Conservation (phyloP, 37 sponge, comb jelly and placozoan genomes). For the Axinella damicornis region DNA sequence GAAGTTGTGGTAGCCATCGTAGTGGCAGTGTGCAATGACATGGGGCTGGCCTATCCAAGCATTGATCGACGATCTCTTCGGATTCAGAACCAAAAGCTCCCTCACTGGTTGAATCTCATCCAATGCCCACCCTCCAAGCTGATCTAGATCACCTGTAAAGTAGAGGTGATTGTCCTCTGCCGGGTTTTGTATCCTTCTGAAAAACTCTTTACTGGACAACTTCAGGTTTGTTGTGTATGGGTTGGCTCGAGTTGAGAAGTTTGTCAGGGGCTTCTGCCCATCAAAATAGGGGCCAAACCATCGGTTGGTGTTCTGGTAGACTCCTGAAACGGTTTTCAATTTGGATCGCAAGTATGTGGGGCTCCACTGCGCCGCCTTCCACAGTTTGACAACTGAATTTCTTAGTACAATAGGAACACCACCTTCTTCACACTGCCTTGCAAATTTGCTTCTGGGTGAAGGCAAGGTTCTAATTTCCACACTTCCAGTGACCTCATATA, state of each 20-base stretch:
- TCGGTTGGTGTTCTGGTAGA: slow-evolving; percentile 84
- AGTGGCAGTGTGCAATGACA: slow-evolving; percentile 94
- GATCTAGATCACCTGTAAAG: slow-evolving; percentile 85
- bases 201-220: slow-evolving; percentile 64
- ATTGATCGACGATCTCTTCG: slow-evolving; percentile 76
- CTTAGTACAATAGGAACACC: slow-evolving; percentile 72
- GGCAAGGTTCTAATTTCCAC: slow-evolving; percentile 16
- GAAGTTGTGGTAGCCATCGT: slow-evolving; percentile 96
- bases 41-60: slow-evolving; percentile 92
- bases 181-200: slow-evolving; percentile 46
- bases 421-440: slow-evolving; percentile 28
- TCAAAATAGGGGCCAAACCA: slow-evolving; percentile 98
- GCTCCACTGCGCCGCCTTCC: slow-evolving; percentile 82
- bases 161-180: slow-evolving; percentile 57
- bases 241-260: slow-evolving; percentile 41
- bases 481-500: neutral
- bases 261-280: slow-evolving; percentile 63
- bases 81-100: slow-evolving; percentile 82
- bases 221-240: slow-evolving; percentile 55
- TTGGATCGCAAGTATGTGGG: slow-evolving; percentile 66
- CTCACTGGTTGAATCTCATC: slow-evolving; percentile 73
- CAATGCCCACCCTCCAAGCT: slow-evolving; percentile 82
- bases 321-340: slow-evolving; percentile 43
- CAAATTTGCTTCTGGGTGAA: slow-evolving; percentile 43
- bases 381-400: slow-evolving; percentile 67